Percentiles rank a stretch among this genome's conserved stretches.
Evolutionary conservation across 2,113 vertebrate species (phyloP).

Genomic region (Oryzias javanicus): DNA sequence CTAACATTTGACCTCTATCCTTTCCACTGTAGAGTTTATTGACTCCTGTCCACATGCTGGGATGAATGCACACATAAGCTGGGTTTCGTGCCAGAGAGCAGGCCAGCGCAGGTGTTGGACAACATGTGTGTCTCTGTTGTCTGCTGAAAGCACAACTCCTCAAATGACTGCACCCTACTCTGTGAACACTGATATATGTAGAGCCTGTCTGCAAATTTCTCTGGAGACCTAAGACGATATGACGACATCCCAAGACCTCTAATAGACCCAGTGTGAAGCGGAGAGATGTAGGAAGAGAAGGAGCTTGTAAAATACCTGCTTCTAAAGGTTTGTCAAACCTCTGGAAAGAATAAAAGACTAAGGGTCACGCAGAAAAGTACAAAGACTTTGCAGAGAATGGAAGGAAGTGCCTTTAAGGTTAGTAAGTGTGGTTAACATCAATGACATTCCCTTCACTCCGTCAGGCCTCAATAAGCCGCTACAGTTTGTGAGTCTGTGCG

Average conservation of each 20-base stretch:
- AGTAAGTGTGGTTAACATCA: constrained; percentile 9
- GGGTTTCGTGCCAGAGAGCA: constrained; percentile 23
- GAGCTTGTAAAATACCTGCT: constrained; percentile 31
- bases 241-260: constrained; percentile 13
- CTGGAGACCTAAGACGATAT: constrained; percentile 7
- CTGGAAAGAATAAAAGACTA: constrained; percentile 29
- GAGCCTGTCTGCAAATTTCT: constrained; percentile 3
- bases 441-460: constrained; percentile 2
- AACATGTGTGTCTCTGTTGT: constrained; percentile 44
- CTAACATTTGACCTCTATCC: constrained; percentile 47
- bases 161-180: constrained; percentile 6
- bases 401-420: background rate
- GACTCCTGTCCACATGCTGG: constrained; percentile 42
- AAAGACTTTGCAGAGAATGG: constrained; percentile 10
- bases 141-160: constrained; percentile 27
- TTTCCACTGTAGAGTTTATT: constrained; percentile 26
- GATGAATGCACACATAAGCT: constrained; percentile 16
- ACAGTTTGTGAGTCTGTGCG: constrained; percentile 7
- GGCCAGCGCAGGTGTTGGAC: constrained; percentile 37
- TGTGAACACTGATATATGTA: constrained; percentile 14
- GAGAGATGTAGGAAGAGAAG: background rate
- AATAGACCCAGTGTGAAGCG: constrained; percentile 2
- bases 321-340: constrained; percentile 56
- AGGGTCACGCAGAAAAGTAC: constrained; percentile 30
- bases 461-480: constrained; percentile 6